Evolutionary conservation across 1,140 invertebrate genomes (phyloP).

Genomic region (Hypsibius dujardini): DNA sequence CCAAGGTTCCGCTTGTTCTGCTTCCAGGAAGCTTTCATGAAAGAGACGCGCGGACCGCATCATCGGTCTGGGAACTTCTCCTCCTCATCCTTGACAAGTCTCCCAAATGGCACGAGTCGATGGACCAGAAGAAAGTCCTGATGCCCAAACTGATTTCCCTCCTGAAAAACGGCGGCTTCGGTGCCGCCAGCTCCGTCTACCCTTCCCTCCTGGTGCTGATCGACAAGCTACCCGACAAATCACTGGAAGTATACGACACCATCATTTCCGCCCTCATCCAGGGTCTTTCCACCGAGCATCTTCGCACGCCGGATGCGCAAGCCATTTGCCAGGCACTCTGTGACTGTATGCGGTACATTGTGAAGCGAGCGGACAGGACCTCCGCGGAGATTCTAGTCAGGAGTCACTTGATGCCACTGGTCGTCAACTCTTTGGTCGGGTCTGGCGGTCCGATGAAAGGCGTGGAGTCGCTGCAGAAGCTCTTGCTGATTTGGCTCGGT

Average conservation of each 20-base stretch:
- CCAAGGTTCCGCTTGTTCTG: neutral
- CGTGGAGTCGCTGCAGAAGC: neutral
- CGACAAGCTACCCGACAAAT: slow-evolving; percentile 10
- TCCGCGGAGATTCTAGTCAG: neutral
- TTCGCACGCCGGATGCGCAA: neutral
- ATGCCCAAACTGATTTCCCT: neutral
- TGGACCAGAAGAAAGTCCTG: neutral
- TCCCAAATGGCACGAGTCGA: neutral
- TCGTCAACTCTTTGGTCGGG: neutral
- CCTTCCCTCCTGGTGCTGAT: slow-evolving; percentile 3
- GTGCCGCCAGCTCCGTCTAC: neutral
- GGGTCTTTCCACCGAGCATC: neutral
- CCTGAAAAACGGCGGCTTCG: slow-evolving; percentile 9
- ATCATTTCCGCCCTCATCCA: neutral
- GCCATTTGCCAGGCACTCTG: neutral
- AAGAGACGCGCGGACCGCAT: neutral
- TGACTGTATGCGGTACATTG: slow-evolving; percentile 5
- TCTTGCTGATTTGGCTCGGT: neutral
- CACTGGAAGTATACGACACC: neutral
- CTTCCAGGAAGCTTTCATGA: neutral
- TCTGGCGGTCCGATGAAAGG: neutral
- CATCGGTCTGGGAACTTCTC: neutral
- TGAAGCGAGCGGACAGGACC: neutral
- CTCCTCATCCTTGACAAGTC: neutral
- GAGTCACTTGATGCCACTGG: neutral